Evolutionary conservation across 2,888 invertebrate genomes (phyloP), one percentile per base, ranked within the genome.

Genomic region (Odontomyia ornata): DNA sequence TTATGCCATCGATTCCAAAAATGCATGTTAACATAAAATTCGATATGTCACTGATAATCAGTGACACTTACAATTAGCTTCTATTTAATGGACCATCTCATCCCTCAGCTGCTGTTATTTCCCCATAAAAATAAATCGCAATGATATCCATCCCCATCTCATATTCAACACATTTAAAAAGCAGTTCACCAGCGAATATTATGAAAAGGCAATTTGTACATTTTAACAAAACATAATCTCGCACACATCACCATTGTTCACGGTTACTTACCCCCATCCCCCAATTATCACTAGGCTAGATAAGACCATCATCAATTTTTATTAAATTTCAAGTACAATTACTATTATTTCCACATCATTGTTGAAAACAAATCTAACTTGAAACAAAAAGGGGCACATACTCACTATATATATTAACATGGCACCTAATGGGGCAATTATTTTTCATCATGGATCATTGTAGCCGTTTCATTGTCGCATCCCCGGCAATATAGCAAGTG

Each of bases 391-490:
- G 23, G 21, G 21, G 56, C 57, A 60, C 57, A 73, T 18, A 18
- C 13, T 47, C 60, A 27, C 73, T 56, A 73, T 73, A 73, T n/a
- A n/a, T 57, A 57, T 57, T 57, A 57, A 73, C 73, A 57, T 57
- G 73, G 28, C 73, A 73, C 73, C 73, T 73, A 73, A 73, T 73
- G 57, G 47, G 73, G 69, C 73, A 56, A 73, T 73, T 60, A 73
- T 73, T 73, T 73, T 73, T 73, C 73, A 73, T 73, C 56, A 73
- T 57, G 57, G 73, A 56, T 57, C 73, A 60, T 56, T 73, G 52
- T 72, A 52, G 43, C 23, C 47, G 30, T 67, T 67, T 67, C 67
- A 23, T 43, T 67, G 60, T 56, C 73, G 30, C 73, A 73, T 57
- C 60, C 56, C 21, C 28, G 25, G 57, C 73, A 56, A 36, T 36